These are phyloP conservation scores for Rhingia campestris DNA, from an alignment of 2,888 invertebrate genomes.

Conservation along the genomic window DNA sequence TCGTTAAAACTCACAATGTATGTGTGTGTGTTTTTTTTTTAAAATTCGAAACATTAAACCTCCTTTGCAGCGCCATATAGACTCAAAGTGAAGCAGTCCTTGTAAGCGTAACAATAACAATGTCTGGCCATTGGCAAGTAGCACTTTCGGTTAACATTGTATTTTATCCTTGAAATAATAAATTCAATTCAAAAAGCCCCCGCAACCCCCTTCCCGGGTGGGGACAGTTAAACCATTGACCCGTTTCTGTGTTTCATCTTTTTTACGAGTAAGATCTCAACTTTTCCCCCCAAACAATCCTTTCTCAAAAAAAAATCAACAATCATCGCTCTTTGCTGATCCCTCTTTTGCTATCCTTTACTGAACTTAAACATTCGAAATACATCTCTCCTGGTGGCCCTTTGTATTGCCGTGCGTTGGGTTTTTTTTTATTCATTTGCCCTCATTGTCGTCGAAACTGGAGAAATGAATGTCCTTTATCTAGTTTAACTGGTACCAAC, in stretches of 20 bases:
- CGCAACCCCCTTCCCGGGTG: background rate
- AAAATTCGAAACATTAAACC: conserved; percentile 11
- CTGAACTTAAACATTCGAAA: conserved; percentile 27
- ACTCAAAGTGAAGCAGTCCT: conserved; percentile 27
- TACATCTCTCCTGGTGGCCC: background rate
- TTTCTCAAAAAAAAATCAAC: conserved; percentile 38
- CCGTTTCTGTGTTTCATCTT: conserved; percentile 18
- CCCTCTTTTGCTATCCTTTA: conserved; percentile 13
- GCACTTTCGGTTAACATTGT: conserved; percentile 27
- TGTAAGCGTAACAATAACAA: background rate
- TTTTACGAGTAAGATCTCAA: conserved; percentile 36
- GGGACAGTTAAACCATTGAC: conserved; percentile 30
- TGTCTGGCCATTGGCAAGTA: conserved; percentile 14
- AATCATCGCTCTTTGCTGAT: conserved; percentile 35
- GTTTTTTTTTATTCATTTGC: conserved; percentile 28
- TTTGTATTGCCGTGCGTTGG: background rate
- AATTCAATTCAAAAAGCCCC: conserved; percentile 51
- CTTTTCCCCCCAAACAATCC: conserved; percentile 27
- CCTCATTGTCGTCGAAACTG: conserved; percentile 33
- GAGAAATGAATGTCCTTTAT: conserved; percentile 41
- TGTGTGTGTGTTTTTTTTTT: background rate
- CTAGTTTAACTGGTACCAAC: conserved; percentile 33
- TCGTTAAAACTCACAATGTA: conserved; percentile 48
- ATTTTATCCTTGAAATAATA: conserved; percentile 41
- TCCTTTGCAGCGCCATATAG: background rate